Evolutionary conservation across 2,113 vertebrate species (phyloP).

Genomic region (Oreochromis aureus): DNA sequence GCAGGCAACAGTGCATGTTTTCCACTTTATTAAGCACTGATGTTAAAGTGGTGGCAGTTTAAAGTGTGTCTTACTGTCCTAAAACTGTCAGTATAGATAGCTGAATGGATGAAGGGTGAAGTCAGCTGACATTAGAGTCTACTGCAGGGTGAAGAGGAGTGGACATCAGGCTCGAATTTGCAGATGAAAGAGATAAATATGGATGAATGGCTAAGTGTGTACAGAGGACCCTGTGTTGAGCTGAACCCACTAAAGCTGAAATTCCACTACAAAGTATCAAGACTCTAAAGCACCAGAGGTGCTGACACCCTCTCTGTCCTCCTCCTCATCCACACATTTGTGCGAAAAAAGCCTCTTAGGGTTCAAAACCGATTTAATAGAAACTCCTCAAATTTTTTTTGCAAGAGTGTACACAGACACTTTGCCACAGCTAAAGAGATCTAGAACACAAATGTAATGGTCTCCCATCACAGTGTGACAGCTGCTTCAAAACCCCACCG

Average conservation of each 20-base stretch:
- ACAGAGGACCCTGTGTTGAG: neutral
- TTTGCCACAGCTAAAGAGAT: conserved; percentile 50
- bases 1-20: conserved; percentile 24
- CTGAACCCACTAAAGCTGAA: conserved; percentile 15
- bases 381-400: neutral
- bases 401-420: conserved; percentile 9
- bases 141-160: neutral
- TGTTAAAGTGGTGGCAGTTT: conserved; percentile 16
- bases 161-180: neutral
- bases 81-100: neutral
- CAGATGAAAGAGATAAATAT: neutral
- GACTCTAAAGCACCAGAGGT: conserved; percentile 48
- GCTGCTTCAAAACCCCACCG: conserved; percentile 17
- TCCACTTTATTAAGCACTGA: conserved; percentile 36
- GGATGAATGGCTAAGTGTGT: neutral
- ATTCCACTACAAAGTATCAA: conserved; percentile 26
- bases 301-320: conserved; percentile 59
- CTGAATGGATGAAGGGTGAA: neutral
- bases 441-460: conserved; percentile 51
- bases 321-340: conserved; percentile 33
- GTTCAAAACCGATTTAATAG: neutral
- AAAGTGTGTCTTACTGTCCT: neutral
- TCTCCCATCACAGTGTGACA: conserved; percentile 47
- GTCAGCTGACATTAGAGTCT: neutral
- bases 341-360: conserved; percentile 18